These are phyloP conservation scores for Mustela nigripes DNA, from an alignment of 2,113 vertebrate genomes.

Conservation along the genomic window DNA sequence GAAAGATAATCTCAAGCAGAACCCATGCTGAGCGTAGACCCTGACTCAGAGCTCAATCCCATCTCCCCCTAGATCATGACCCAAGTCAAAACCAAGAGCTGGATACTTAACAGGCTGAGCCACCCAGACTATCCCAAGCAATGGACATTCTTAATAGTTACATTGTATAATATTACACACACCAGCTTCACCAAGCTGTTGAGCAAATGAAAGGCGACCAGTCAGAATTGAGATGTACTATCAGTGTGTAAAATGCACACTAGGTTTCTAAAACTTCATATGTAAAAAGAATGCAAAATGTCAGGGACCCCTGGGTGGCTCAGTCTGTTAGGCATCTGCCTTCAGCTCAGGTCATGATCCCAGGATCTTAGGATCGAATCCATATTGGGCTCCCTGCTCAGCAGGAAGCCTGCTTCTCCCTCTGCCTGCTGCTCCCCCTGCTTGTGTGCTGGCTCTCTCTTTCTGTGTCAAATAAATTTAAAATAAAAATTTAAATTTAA, in stretches of 20 bases:
- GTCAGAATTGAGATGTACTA: neutral
- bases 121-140: rapidly evolving
- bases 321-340: too few relatives aligned
- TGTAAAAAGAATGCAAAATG: neutral
- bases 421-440: too few relatives aligned
- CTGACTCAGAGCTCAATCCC: neutral
- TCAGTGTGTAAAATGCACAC: neutral
- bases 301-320: neutral
- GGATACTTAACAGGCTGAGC: neutral
- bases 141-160: neutral
- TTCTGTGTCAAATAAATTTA: neutral
- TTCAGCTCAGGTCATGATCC: neutral
- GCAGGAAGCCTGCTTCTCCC: too few relatives aligned
- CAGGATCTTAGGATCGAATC: neutral
- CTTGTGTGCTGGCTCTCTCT: neutral
- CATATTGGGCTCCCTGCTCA: too few relatives aligned
- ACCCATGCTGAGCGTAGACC: neutral
- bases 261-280: neutral
- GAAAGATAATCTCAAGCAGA: neutral
- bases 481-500: too few relatives aligned
- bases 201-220: neutral
- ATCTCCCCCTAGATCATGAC: neutral
- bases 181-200: neutral
- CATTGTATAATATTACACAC: neutral
- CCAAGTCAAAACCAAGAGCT: neutral